Percentiles rank a stretch among this genome's conserved stretches.
These are phyloP conservation scores for Ploceus nigricollis DNA, from an alignment of 2,113 vertebrate species.

Conservation along the genomic window DNA sequence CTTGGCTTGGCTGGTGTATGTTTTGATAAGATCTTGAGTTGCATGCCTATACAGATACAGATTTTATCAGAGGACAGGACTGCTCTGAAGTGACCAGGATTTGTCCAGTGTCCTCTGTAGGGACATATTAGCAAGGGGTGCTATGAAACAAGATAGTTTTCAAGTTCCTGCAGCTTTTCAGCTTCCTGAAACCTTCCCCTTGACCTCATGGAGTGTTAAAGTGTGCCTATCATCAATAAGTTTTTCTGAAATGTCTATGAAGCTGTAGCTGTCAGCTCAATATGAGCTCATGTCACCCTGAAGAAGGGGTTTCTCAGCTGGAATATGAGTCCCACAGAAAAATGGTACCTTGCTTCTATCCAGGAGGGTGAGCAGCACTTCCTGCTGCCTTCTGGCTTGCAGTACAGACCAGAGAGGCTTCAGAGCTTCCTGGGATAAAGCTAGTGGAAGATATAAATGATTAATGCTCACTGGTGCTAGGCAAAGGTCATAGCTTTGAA, in stretches of 20 bases:
- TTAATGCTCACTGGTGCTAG: background rate
- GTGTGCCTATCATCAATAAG: fast-evolving
- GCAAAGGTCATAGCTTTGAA: background rate
- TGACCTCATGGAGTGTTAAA: background rate
- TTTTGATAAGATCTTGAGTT: background rate
- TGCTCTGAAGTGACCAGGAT: background rate
- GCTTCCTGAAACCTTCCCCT: background rate
- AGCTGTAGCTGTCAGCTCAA: background rate
- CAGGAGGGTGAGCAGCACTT: background rate
- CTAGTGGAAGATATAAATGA: background rate
- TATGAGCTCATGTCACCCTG: background rate
- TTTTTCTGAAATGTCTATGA: background rate
- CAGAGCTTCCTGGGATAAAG: background rate
- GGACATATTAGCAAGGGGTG: background rate
- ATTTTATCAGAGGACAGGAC: background rate
- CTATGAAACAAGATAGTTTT: background rate
- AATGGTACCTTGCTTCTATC: background rate
- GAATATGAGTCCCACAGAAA: background rate
- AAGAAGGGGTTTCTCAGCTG: background rate
- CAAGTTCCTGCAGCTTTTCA: background rate
- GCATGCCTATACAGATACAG: background rate
- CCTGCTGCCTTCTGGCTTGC: background rate
- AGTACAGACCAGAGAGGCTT: background rate
- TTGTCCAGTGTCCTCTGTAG: background rate
- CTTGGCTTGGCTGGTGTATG: background rate